Evolutionary conservation across 2,113 vertebrate species (phyloP).

Genomic region (Lampris megalopsis): DNA sequence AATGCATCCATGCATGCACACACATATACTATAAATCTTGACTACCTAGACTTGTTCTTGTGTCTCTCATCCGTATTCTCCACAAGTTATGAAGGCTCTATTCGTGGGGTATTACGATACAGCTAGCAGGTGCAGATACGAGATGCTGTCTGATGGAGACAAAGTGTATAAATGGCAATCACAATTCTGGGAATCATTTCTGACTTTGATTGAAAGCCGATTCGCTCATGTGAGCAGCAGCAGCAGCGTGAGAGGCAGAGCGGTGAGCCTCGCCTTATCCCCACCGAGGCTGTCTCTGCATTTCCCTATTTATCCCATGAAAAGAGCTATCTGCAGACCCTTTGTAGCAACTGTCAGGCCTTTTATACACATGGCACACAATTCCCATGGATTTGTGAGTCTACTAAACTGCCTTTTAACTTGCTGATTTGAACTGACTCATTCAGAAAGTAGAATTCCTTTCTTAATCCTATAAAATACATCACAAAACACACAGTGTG

Average conservation of each 20-base stretch:
- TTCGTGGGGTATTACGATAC: conserved; percentile 44
- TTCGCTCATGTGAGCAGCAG: conserved; percentile 57
- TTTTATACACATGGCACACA: conserved; percentile 36
- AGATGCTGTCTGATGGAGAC: conserved; percentile 52
- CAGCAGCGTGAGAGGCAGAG: conserved; percentile 33
- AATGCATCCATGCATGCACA: not conserved
- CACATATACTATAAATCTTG: conserved; percentile 9
- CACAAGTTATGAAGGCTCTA: conserved; percentile 40
- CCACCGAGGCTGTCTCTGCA: conserved; percentile 51
- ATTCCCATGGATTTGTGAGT: conserved; percentile 43
- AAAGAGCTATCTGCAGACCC: conserved; percentile 49
- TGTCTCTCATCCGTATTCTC: conserved; percentile 33
- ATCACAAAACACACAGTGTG: not conserved
- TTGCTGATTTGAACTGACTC: conserved; percentile 25
- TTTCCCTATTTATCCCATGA: conserved; percentile 62
- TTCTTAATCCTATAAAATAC: conserved; percentile 16
- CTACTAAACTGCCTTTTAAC: conserved; percentile 26
- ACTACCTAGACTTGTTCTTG: conserved; percentile 21
- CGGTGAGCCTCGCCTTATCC: conserved; percentile 48
- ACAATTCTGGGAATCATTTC: conserved; percentile 56
- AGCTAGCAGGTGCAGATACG: conserved; percentile 59
- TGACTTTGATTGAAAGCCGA: conserved; percentile 72
- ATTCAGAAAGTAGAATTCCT: conserved; percentile 17
- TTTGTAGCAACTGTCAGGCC: conserved; percentile 63
- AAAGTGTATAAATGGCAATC: conserved; percentile 56